A percentile compares a stretch with the other conserved stretches of the same genome.
Conservation (phyloP, 2,797 vertebrate genomes). For the Bradypodion pumilum region DNA sequence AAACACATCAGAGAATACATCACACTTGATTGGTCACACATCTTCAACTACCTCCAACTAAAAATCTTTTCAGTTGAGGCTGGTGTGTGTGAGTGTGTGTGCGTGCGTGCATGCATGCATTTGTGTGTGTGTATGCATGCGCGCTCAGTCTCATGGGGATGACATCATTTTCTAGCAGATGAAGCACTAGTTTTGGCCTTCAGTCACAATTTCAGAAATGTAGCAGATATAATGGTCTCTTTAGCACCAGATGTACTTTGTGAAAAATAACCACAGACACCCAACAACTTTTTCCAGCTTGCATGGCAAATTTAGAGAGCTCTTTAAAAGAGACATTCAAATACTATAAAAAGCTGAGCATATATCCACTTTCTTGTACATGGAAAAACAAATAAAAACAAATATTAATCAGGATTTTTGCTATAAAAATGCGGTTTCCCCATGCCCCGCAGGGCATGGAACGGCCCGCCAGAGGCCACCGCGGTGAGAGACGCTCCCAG, state of each 20-base stretch:
- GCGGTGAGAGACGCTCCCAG: no score
- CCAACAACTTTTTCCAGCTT: conserved; percentile 20
- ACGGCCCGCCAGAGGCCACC: no score
- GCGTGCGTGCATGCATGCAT: conserved; percentile 49
- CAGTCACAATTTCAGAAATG: not conserved
- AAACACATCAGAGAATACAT: conserved; percentile 58
- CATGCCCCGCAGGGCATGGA: no score
- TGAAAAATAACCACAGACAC: conserved; percentile 40
- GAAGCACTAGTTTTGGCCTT: conserved; percentile 38
- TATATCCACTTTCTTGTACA: no score
- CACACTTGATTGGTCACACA: conserved; percentile 64
- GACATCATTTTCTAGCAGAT: conserved; percentile 66
- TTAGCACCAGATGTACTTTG: conserved; percentile 41
- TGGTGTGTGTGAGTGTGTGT: no score
- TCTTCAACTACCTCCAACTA: conserved; percentile 57
- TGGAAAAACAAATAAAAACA: no score
- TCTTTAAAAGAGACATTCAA: conserved; percentile 42
- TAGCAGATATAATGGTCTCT: conserved; percentile 45
- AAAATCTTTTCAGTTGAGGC: conserved; percentile 65
- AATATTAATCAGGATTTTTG: no score
- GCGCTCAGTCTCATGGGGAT: conserved; percentile 55
- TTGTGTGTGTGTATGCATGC: no score
- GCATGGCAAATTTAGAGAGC: conserved; percentile 40
- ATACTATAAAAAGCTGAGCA: conserved; percentile 36
- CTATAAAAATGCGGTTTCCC: no score